Base-by-base conservation (phyloP, 2,888 invertebrate species). In the Hyppa rectilinea region DNA sequence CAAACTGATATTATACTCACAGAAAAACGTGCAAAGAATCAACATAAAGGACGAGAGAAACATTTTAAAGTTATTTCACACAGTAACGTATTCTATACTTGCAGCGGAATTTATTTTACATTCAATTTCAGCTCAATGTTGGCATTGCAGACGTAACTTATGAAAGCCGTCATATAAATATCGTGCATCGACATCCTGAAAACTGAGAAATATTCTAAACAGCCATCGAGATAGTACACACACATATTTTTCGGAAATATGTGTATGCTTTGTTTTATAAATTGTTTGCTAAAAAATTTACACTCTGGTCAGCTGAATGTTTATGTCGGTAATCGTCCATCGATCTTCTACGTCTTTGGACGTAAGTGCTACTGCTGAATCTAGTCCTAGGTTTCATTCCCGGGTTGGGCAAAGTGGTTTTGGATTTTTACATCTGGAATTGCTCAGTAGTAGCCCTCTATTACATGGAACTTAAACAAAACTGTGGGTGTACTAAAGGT, bases 121-220 rank as follows among this genome's bases (percentile, higher is more conserved):
- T 85, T 81, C 81, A 81, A 85, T 83, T 84, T 83, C 62, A 81
- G 64, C 83, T 81, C 79, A 77, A 69, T 72, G 83, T 81, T 85
- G 70, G 83, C 73, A 76, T 83, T 77, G 76, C 71, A 81, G 61
- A 77, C 80, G 82, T 87, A 87, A 84, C 80, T 86, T 87, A 81
- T 79, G 79, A 82, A 83, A 80, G 63, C 79, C 79, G 83, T 86
- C 87, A 87, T 82, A 87, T 87, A 87, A 87, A 87, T 87, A 87
- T 85, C 82, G 64, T 45, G 62, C 79, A 83, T 83, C 76, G 83
- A 82, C 80, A 79, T 70, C 69, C 75, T 80, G 78, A 71, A 83
- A 81, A 81, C 75, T 76, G 80, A 80, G 78, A 84, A 83, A 86
- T 82, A 85, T 86, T 81, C 79, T 81, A 77, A 87, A 83, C 81